Base-by-base conservation (phyloP, 2,888 invertebrate species). In the Drosophila imparisetae region DNA sequence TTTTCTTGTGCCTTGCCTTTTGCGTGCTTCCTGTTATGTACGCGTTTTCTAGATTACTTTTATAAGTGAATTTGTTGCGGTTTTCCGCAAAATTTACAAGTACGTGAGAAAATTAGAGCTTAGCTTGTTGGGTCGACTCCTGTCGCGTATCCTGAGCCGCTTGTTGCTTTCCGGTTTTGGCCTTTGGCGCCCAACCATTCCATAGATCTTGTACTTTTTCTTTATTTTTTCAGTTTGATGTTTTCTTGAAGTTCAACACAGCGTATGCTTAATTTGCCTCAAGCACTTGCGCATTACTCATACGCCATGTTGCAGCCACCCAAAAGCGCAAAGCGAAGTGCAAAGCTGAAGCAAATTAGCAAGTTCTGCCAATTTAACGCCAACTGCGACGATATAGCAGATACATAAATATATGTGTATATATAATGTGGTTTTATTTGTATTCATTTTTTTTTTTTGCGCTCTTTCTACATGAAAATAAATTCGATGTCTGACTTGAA, bases 11-110 rank as follows among this genome's bases (percentile, higher is more conserved):
- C 66, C 40, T 34, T 63, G 63, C 72, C 78, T 63, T 78, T 82
- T 77, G 67, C 74, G 78, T 76, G 83, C 84, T 86, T 84, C 86
- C 86, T 86, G 86, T 86, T 83, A 77, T 68, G 81, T 85, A 80
- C 85, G 85, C 86, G 88, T 75, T 85, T 85, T 87, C 89, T 85
- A 86, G 89, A 89, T 86, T 86, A 86, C 86, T 86, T 86, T 86
- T 86, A 80, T 86, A 86, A 86, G 86, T 86, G 89, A 86, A 86
- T 86, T 86, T 86, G 86, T 86, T 86, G 86, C 86, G 86, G 86
- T 86, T 86, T 86, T 86, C 86, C 86, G 86, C 86, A 89, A 86
- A 86, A 89, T 86, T 86, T 86, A 86, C 89, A 89, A 86, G 86
- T 86, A 86, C 86, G 86, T 86, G 86, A 86, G 86, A 86, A 89